These are phyloP conservation scores for Phoeniculus purpureus DNA, from an alignment of 2,797 vertebrate genomes.

Conservation along the genomic window DNA sequence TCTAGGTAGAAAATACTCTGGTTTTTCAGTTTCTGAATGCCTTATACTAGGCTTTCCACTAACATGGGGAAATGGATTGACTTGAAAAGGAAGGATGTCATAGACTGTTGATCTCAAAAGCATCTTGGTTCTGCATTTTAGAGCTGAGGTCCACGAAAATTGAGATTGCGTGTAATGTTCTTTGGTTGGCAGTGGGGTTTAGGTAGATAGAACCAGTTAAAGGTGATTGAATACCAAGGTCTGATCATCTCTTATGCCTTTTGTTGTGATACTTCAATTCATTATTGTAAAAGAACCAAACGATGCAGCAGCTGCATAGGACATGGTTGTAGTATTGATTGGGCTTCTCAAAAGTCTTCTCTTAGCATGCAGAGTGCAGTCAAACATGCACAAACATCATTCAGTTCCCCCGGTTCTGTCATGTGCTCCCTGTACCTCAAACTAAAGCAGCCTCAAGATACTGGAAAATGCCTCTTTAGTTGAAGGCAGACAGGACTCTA, in stretches of 20 bases:
- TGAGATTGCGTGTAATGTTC: slow-evolving; percentile 53
- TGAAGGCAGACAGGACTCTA: slow-evolving; percentile 87
- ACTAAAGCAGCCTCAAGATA: slow-evolving; percentile 83
- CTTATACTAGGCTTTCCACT: slow-evolving; percentile 48
- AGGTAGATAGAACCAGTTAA: slow-evolving; percentile 79
- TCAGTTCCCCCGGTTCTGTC: slow-evolving; percentile 77
- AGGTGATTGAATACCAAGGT: slow-evolving; percentile 87
- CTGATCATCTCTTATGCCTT: slow-evolving; percentile 85
- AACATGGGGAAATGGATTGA: slow-evolving; percentile 22
- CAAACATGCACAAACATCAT: slow-evolving; percentile 79
- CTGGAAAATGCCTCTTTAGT: slow-evolving; percentile 76
- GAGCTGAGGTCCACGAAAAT: slow-evolving; percentile 55
- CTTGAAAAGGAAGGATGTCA: background rate
- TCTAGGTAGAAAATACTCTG: slow-evolving; percentile 19
- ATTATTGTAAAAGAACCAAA: slow-evolving; percentile 81
- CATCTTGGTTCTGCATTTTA: slow-evolving; percentile 57
- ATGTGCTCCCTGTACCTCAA: slow-evolving; percentile 76
- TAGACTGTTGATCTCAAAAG: background rate
- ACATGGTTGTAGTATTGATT: slow-evolving; percentile 85
- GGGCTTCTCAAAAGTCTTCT: slow-evolving; percentile 79
- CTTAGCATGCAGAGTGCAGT: slow-evolving; percentile 86
- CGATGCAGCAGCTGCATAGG: slow-evolving; percentile 67
- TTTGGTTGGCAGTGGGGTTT: slow-evolving; percentile 58
- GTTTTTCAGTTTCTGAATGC: slow-evolving; percentile 30
- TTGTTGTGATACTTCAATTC: slow-evolving; percentile 84